Conservation (phyloP, 2,797 vertebrate genomes). For the Acridotheres tristis region DNA sequence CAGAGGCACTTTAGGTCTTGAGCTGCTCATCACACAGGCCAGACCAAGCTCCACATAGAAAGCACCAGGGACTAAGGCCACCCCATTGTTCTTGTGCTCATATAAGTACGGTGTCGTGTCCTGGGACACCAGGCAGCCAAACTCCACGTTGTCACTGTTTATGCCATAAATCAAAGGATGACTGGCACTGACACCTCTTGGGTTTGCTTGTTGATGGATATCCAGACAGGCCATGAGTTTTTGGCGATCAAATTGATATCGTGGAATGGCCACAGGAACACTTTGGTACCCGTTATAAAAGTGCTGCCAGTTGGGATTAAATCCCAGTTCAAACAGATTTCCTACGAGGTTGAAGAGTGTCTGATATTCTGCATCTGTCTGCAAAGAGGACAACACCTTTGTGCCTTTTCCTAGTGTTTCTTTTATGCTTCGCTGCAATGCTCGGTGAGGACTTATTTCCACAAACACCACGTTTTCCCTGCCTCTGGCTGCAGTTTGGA, state of each 20-base stretch:
- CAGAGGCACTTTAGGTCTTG: conserved; percentile 75
- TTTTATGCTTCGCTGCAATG: conserved; percentile 80
- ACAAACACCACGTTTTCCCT: conserved; percentile 82
- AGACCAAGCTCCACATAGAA: conserved; percentile 85
- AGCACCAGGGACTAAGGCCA: conserved; percentile 82
- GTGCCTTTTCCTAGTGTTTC: conserved; percentile 80
- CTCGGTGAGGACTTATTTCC: conserved; percentile 84
- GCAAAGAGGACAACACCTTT: conserved; percentile 76
- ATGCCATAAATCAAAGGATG: conserved; percentile 70
- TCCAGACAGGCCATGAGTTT: conserved; percentile 77
- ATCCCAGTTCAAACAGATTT: conserved; percentile 82
- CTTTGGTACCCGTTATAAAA: conserved; percentile 79
- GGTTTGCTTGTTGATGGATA: background rate
- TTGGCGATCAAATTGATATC: conserved; percentile 83
- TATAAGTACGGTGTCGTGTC: conserved; percentile 75
- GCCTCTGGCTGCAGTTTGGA: conserved; percentile 67
- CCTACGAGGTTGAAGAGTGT: conserved; percentile 74
- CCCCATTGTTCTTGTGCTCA: conserved; percentile 83
- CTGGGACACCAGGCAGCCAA: conserved; percentile 74
- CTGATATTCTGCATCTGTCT: conserved; percentile 77
- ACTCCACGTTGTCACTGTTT: conserved; percentile 62
- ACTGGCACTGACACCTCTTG: background rate
- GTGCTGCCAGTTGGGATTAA: conserved; percentile 78
- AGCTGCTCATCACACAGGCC: conserved; percentile 76
- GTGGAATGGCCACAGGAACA: conserved; percentile 75